Evolutionary conservation across 2,888 invertebrate species (phyloP).

Genomic region (Sacculina carcini): DNA sequence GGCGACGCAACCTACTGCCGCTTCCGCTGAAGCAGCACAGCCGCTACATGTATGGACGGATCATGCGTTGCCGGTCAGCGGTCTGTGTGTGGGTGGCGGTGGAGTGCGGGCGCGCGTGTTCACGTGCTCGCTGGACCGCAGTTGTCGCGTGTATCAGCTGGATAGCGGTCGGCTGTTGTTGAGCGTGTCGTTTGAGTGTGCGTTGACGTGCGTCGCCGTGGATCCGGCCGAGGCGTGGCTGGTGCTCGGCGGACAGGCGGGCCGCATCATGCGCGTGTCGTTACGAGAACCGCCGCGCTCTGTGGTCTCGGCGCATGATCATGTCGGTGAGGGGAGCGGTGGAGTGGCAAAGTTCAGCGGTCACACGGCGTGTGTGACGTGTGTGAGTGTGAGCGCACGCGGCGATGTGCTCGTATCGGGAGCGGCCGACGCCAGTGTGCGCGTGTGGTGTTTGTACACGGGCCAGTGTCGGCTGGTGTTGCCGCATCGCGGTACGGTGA

Average conservation of each 20-base stretch:
- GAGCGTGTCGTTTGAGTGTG: conserved; percentile 41
- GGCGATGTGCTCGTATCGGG: conserved; percentile 46
- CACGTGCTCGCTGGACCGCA: conserved; percentile 53
- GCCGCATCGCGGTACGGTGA: conserved; percentile 42
- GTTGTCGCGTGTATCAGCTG: conserved; percentile 54
- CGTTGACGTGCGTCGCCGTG: conserved; percentile 37
- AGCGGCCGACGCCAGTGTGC: conserved; percentile 41
- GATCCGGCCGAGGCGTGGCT: conserved; percentile 40
- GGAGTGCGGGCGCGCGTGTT: conserved; percentile 40
- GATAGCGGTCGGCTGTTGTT: conserved; percentile 37
- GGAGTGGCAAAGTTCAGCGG: conserved; percentile 30
- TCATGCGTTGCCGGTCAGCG: conserved; percentile 52
- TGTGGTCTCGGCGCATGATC: conserved; percentile 28
- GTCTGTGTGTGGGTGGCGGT: conserved; percentile 46
- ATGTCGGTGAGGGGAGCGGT: conserved; percentile 32
- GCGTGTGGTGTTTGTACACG: conserved; percentile 55
- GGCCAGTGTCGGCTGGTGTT: conserved; percentile 40
- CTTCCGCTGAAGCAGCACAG: conserved; percentile 26
- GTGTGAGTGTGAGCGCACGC: conserved; percentile 42
- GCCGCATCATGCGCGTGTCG: conserved; percentile 36
- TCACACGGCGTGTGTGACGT: conserved; percentile 40
- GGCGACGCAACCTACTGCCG: conserved; percentile 22
- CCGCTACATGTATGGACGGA: conserved; percentile 44
- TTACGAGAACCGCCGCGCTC: conserved; percentile 38
- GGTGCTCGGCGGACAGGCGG: conserved; percentile 44